Evolutionary conservation across 2,888 invertebrate species (phyloP).

Genomic region (Melikaiella ostensackeni): DNA sequence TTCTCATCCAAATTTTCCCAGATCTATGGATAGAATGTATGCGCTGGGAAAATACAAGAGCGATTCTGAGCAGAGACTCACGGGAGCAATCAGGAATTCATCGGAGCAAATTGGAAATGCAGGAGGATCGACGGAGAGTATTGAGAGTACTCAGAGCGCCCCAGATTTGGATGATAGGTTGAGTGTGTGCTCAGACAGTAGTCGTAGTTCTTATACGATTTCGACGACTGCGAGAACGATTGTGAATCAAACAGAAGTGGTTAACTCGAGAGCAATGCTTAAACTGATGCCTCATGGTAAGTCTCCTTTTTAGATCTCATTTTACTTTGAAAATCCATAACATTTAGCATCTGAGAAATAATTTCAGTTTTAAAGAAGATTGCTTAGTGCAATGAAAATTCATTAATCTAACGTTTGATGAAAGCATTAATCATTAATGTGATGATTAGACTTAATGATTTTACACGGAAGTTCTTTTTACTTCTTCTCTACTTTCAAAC

Average conservation of each 20-base stretch:
- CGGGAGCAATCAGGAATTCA: slow-evolving; percentile 58
- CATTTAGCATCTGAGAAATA: too few species aligned
- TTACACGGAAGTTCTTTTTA: too few species aligned
- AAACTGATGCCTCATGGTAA: slow-evolving; percentile 16
- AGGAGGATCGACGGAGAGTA: slow-evolving; percentile 72
- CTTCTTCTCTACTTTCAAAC: too few species aligned
- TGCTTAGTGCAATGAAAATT: neutral
- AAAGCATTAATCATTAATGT: too few species aligned
- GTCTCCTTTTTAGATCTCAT: neutral
- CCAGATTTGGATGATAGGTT: slow-evolving; percentile 73
- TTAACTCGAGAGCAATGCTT: neutral
- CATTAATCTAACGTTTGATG: neutral
- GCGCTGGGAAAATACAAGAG: slow-evolving; percentile 65
- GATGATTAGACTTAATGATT: too few species aligned
- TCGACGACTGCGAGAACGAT: slow-evolving; percentile 24
- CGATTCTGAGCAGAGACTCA: slow-evolving; percentile 69
- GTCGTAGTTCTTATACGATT: slow-evolving; percentile 67
- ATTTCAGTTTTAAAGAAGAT: too few species aligned
- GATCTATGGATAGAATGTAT: slow-evolving; percentile 59
- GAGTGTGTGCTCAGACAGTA: slow-evolving; percentile 72
- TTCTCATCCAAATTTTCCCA: slow-evolving; percentile 65
- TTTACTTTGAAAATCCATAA: neutral
- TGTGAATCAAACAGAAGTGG: neutral
- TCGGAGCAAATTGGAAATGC: slow-evolving; percentile 59
- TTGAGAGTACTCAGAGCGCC: slow-evolving; percentile 73